Base-by-base conservation (phyloP, 2,797 vertebrate genomes). In the Anas capensis region DNA sequence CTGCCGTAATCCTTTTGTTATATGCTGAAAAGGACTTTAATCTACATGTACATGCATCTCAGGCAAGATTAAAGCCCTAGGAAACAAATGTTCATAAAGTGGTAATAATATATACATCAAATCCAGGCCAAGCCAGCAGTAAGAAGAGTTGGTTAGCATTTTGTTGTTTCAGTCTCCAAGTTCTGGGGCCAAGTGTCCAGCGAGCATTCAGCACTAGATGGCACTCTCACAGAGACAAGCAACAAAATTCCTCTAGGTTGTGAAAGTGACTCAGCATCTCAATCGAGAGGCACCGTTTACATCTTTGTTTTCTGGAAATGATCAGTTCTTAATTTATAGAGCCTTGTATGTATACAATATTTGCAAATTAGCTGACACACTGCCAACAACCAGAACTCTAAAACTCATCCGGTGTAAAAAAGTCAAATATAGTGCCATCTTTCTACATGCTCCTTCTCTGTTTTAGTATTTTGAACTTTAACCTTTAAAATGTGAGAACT, bases 131-230 rank as follows among this genome's bases (percentile, higher is more conserved):
- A 82, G 46, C 15, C 56, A 58, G 20, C 1, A 1, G 20, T 31
- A 76, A 85, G 60, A 34, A 58, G 86, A 73, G 16, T 4, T 76
- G 27, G 38, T 53, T 48, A 56, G 8, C 29, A 18, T 58, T 90
- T 81, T n/a, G 42, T 20, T 61, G 49, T 24, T 81, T 80, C 36
- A 17, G 2, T 23, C 34, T 58, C 56, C 31, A 85, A 48, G 31
- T 48, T 20, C 34, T 72, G 27, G 0, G 80, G 71, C 19, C n/a
- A 81, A 80, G 53, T 3, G 13, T 7, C 5, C 56, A 42, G 38
- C 44, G 34, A 86, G 21, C 64, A 77, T 64, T 82, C 42, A 82
- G 93, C 95, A 91, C 92, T 85, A 96, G 89, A 92, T 95, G 91
- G 89, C 84, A 56, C 36, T 26, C 83, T 94, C 84, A 89, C 6